Conservation (phyloP, 2,797 vertebrate species). For the Saguinus oedipus region DNA sequence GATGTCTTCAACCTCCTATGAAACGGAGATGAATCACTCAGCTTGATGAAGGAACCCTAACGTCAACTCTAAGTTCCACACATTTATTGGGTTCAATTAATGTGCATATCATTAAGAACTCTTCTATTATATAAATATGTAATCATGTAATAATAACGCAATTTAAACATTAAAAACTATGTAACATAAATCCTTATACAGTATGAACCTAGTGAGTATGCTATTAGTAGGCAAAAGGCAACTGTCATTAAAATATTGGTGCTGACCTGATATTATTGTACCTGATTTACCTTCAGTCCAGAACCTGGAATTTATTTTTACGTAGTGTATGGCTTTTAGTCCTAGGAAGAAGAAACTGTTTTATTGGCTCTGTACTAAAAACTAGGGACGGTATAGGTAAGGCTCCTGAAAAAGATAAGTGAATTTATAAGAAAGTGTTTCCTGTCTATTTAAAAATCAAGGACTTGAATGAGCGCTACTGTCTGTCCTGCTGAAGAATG, state of each 20-base stretch:
- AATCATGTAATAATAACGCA: slow-evolving; percentile 44
- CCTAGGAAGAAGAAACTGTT: neutral
- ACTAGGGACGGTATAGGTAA: neutral
- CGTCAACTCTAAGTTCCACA: slow-evolving; percentile 28
- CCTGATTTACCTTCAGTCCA: neutral
- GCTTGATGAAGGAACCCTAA: slow-evolving; percentile 1
- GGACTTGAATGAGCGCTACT: neutral
- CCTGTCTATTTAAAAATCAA: neutral
- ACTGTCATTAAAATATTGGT: neutral
- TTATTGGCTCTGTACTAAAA: slow-evolving; percentile 10
- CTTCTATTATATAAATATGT: slow-evolving; percentile 15
- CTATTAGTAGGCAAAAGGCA: slow-evolving; percentile 37
- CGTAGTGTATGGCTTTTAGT: neutral
- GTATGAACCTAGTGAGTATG: slow-evolving; percentile 9
- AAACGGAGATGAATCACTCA: neutral
- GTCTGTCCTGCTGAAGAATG: neutral
- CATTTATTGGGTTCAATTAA: slow-evolving; percentile 48
- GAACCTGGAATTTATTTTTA: slow-evolving; percentile 50
- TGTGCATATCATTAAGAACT: neutral
- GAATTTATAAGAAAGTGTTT: slow-evolving; percentile 7
- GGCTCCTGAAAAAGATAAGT: neutral
- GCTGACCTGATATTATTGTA: neutral
- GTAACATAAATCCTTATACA: slow-evolving; percentile 1
- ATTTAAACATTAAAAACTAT: slow-evolving; percentile 19
- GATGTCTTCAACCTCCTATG: neutral